Base-by-base conservation (phyloP, 2,113 vertebrate species). In the Drymodes brunneopygia region DNA sequence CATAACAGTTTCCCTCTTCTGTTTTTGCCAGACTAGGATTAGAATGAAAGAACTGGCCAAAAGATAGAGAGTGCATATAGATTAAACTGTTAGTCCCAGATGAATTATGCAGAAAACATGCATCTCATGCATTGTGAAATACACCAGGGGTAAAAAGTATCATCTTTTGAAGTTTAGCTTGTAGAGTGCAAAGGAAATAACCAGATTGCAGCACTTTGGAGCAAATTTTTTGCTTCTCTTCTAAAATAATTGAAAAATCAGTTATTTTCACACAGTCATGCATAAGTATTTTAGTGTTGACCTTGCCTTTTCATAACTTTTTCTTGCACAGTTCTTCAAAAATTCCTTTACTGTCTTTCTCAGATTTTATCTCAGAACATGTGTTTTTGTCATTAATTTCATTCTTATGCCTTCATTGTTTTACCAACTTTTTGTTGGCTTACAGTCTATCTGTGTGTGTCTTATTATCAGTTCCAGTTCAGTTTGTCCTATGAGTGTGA, bases 191-290 rank as follows among this genome's bases (percentile, higher is more conserved):
- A 73, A 84, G 45, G 66, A 94, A 93, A 80, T 51, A 82, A 90
- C 11, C 31, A 60, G 56, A 40, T 24, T 1, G 2, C 38, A 90
- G 25, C 21, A 40, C 10, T 57, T 78, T 1, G 16, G 51, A 77
- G 21, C 47, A 81, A 36, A 10, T 24, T 28, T 91, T 84, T 86
- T 93, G 64, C 50, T 92, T 90, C 44, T 13, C 18, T 31, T 81
- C 92, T 48, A 71, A 90, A 93, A 66, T 66, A 92, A 71, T 71
- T 88, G 85, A 88, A 93, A 96, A 96, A 83, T 96, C 72, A 86
- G 54, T 82, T 92, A 19, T 86, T 88, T 92, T 90, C 53, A 11
- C 92, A 6, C 15, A 72, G 45, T 72, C 29, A 24, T 54, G 44
- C 4, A 0, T 61, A 75, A 75, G 20, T 85, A 48, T 81, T 86